A percentile compares a stretch with the other conserved stretches of the same genome.
phyloP scores from a whole-genome alignment of 1,140 invertebrate species.

The Lordiphosa clarofinis region DNA sequence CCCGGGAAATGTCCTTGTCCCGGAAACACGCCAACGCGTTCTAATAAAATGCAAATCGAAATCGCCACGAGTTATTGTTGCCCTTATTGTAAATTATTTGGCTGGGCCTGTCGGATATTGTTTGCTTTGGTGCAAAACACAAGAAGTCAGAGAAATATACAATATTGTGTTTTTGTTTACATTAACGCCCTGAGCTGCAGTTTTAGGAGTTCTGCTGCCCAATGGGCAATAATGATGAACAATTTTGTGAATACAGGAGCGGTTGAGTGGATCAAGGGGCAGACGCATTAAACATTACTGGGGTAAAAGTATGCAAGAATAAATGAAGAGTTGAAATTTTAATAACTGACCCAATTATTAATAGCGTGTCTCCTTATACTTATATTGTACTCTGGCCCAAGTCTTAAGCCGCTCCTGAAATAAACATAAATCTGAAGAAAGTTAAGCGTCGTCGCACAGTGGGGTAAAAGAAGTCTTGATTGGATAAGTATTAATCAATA shows the following conservation, averaged over 20 bases:
- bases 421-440: too few relatives aligned
- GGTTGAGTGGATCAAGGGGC: neutral
- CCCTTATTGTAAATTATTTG: slow-evolving; percentile 50
- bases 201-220: slow-evolving; percentile 10
- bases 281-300: too few relatives aligned
- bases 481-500: too few relatives aligned
- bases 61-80: slow-evolving; percentile 55
- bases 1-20: slow-evolving; percentile 32
- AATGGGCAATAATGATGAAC: neutral
- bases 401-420: too few relatives aligned
- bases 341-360: too few relatives aligned
- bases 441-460: too few relatives aligned
- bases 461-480: too few relatives aligned
- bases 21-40: slow-evolving; percentile 27
- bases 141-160: neutral
- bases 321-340: too few relatives aligned
- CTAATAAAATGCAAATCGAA: slow-evolving; percentile 73
- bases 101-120: slow-evolving; percentile 42
- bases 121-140: slow-evolving; percentile 1
- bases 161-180: slow-evolving; percentile 29
- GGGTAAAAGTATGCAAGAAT: too few relatives aligned
- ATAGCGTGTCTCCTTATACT: too few relatives aligned
- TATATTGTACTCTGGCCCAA: too few relatives aligned
- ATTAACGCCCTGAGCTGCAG: slow-evolving; percentile 12
- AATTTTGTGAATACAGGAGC: neutral